phyloP scores from a whole-genome alignment of 2,113 vertebrate species.

The Coryphaenoides rupestris region DNA sequence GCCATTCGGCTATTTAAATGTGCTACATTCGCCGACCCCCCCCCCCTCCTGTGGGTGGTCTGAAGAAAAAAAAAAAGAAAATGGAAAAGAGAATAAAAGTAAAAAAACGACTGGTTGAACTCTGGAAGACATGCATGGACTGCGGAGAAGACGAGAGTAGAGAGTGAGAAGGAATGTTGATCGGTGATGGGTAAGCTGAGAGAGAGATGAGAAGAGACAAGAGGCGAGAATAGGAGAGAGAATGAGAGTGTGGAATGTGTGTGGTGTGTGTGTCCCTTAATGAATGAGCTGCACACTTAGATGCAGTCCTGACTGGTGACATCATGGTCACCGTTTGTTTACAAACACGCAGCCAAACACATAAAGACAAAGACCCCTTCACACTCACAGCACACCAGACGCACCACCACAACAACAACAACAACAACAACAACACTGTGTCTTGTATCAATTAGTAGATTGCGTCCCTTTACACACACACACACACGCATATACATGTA shows the following conservation, averaged over 20 bases:
- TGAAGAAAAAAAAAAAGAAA: too few species aligned
- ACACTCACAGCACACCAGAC: slow-evolving; percentile 38
- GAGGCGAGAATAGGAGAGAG: too few species aligned
- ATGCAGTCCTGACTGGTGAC: background rate
- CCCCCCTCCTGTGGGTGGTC: too few species aligned
- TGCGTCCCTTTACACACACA: slow-evolving; percentile 39
- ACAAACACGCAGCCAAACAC: slow-evolving; percentile 5
- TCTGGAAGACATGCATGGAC: background rate
- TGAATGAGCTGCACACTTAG: background rate
- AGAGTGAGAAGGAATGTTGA: too few species aligned
- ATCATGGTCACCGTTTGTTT: background rate
- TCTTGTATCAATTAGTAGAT: slow-evolving; percentile 70
- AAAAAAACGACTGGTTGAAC: too few species aligned
- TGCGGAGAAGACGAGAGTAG: too few species aligned
- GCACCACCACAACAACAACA: too few species aligned
- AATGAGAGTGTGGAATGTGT: too few species aligned
- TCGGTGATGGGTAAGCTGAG: too few species aligned
- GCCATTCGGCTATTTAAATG: slow-evolving; percentile 23
- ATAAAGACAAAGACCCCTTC: slow-evolving; percentile 43
- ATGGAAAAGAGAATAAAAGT: too few species aligned
- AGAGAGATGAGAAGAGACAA: too few species aligned
- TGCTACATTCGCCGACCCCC: background rate
- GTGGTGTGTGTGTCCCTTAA: too few species aligned
- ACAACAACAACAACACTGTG: slow-evolving; percentile 48
- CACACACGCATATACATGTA: background rate